Conservation (phyloP, 1,140 invertebrate species). For the Drosophila ironensis region DNA sequence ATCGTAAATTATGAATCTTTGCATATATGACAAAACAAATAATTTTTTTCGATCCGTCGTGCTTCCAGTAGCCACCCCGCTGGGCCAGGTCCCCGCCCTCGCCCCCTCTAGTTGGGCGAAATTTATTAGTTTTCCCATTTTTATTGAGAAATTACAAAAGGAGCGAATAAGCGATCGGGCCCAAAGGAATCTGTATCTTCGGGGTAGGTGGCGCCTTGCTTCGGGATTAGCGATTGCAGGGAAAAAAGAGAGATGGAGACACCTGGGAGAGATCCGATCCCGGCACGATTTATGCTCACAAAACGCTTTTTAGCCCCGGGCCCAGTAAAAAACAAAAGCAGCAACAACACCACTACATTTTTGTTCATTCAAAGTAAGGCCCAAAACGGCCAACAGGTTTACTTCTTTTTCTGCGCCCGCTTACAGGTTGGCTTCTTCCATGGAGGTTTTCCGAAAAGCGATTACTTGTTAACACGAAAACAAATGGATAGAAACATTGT, state of each 20-base stretch:
- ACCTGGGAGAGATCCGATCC: constrained; percentile 21
- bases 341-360: constrained; percentile 32
- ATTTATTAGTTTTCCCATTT: constrained; percentile 44
- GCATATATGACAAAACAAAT: constrained; percentile 72
- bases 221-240: constrained; percentile 15
- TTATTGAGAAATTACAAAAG: constrained; percentile 46
- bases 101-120: constrained; percentile 46
- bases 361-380: constrained; percentile 66
- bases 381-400: constrained; percentile 65
- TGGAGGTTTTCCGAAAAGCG: not conserved
- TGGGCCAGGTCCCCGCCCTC: constrained; percentile 26
- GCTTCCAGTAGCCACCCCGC: constrained; percentile 57
- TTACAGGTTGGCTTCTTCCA: constrained; percentile 27
- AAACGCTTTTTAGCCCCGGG: constrained; percentile 61
- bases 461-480: too few species aligned
- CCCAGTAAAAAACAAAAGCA: constrained; percentile 19
- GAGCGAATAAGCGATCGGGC: not conserved
- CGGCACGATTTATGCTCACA: constrained; percentile 64
- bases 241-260: constrained; percentile 4
- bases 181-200: constrained; percentile 22
- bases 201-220: constrained; percentile 48
- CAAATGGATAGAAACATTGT: too few species aligned
- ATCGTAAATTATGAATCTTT: constrained; percentile 68
- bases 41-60: constrained; percentile 49
- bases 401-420: constrained; percentile 1